Evolutionary conservation across 2,888 invertebrate species (phyloP).

Genomic region (Rhynchonema sp.): DNA sequence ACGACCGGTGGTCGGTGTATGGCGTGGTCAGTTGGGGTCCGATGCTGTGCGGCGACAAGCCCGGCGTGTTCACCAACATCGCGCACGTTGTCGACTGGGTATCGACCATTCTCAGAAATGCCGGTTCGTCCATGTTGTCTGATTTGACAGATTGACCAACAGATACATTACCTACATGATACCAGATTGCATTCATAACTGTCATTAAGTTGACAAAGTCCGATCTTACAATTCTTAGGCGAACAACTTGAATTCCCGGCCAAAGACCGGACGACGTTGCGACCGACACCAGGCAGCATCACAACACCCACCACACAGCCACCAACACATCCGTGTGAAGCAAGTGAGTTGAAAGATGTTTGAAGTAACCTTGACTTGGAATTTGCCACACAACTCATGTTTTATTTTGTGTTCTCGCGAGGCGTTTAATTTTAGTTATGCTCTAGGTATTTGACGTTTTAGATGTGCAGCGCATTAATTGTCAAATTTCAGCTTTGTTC

Average conservation of each 20-base stretch:
- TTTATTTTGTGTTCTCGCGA: neutral
- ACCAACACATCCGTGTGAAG: neutral
- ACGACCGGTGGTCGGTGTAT: neutral
- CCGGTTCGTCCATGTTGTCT: neutral
- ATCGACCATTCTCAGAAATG: neutral
- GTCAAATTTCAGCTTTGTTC: neutral
- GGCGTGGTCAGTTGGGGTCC: constrained; percentile 5
- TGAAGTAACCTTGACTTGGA: neutral
- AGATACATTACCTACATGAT: too few relatives aligned
- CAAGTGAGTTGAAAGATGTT: too few relatives aligned
- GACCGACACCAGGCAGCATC: neutral
- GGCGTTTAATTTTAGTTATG: too few relatives aligned
- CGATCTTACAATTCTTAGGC: neutral
- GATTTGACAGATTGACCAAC: too few relatives aligned
- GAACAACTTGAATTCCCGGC: neutral
- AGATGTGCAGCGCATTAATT: too few relatives aligned
- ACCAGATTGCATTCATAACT: too few relatives aligned
- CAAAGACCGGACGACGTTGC: neutral
- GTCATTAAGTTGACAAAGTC: too few relatives aligned
- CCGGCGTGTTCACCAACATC: neutral
- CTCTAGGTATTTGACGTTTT: too few relatives aligned
- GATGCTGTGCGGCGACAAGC: constrained; percentile 3
- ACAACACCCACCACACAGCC: neutral
- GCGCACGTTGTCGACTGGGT: neutral
- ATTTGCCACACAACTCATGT: neutral